A percentile compares a stretch with the other conserved stretches of the same genome.
These are phyloP conservation scores for Cosmopolites sordidus DNA, from an alignment of 2,888 invertebrate genomes.

Conservation along the genomic window DNA sequence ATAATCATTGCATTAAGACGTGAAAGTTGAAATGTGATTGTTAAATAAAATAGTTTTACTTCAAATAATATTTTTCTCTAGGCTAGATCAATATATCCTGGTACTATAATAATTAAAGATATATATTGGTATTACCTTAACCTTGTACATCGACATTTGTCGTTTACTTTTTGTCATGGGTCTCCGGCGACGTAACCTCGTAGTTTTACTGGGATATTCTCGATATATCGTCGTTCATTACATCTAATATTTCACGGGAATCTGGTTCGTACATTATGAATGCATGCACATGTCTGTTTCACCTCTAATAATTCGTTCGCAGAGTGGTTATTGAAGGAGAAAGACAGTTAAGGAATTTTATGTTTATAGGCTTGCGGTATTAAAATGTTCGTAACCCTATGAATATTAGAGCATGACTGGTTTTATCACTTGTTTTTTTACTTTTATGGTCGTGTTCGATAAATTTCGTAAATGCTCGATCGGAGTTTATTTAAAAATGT, in stretches of 20 bases:
- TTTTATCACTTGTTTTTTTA: constrained; percentile 8
- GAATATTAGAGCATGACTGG: constrained; percentile 2
- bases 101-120: too few relatives aligned
- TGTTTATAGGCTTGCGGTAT: constrained; percentile 14
- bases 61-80: too few relatives aligned
- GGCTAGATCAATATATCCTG: too few relatives aligned
- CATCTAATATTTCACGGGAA: constrained; percentile 10
- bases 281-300: constrained; percentile 17
- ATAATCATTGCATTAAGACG: too few relatives aligned
- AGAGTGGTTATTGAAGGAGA: constrained; percentile 11
- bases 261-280: constrained; percentile 15
- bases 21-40: too few relatives aligned
- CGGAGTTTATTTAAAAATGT: too few relatives aligned
- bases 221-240: constrained; percentile 12
- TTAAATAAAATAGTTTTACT: too few relatives aligned
- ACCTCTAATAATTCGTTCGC: constrained; percentile 11
- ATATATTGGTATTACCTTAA: too few relatives aligned
- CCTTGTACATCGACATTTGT: background rate
- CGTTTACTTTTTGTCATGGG: background rate
- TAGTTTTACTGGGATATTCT: constrained; percentile 7
- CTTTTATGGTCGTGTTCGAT: constrained; percentile 5
- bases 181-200: background rate
- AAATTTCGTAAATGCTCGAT: background rate
- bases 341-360: constrained; percentile 9
- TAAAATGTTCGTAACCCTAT: constrained; percentile 13